Percentiles rank a stretch among this genome's conserved stretches.
phyloP scores from a whole-genome alignment of 92 coral and sea anemone species.

The Epizoanthus stellaris region DNA sequence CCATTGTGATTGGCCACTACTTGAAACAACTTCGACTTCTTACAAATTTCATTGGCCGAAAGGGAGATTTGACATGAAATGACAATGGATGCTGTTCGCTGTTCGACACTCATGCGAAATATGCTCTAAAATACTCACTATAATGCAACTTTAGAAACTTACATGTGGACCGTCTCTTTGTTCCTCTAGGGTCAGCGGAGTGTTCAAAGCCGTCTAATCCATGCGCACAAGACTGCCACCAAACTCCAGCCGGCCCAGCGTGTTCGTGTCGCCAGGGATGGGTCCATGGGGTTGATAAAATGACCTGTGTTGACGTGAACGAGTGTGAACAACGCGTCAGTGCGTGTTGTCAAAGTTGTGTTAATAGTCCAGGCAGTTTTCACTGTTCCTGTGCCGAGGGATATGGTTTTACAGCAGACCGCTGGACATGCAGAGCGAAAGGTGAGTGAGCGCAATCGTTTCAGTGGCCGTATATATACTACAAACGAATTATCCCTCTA shows the following conservation, averaged over 20 bases:
- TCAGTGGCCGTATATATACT: neutral
- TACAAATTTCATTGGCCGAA: no score
- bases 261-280: constrained; percentile 38
- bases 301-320: constrained; percentile 18
- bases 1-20: no score
- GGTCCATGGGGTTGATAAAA: neutral
- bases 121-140: no score
- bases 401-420: neutral
- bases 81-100: no score
- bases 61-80: no score
- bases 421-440: constrained; percentile 20
- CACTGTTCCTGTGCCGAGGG: constrained; percentile 12
- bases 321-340: constrained; percentile 22
- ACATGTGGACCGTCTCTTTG: neutral
- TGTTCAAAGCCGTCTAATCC: neutral
- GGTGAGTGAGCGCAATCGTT: constrained; percentile 13
- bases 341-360: constrained; percentile 10
- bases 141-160: neutral
- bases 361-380: constrained; percentile 10
- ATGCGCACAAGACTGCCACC: constrained; percentile 28
- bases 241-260: constrained; percentile 31
- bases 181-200: neutral
- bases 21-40: no score
- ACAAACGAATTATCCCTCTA: no score
- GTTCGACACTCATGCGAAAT: no score